These are phyloP conservation scores for Sterrhoptilus dennistouni DNA, from an alignment of 2,113 vertebrate genomes.

Conservation along the genomic window DNA sequence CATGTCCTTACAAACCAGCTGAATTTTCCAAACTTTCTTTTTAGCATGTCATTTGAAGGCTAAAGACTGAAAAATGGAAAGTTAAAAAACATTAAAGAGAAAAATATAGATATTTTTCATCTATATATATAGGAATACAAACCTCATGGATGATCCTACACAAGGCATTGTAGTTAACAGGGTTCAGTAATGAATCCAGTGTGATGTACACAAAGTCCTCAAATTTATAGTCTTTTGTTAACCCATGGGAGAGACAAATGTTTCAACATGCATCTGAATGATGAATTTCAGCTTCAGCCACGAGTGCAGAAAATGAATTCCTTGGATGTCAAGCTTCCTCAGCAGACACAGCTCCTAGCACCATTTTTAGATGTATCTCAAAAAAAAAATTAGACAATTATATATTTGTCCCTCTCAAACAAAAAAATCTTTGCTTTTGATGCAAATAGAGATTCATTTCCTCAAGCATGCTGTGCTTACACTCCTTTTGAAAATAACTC, in stretches of 20 bases:
- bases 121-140: background rate
- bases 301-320: background rate
- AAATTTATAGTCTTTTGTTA: background rate
- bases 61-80: background rate
- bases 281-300: background rate
- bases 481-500: background rate
- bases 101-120: background rate
- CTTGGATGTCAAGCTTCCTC: background rate
- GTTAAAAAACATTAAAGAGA: background rate
- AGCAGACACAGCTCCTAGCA: background rate
- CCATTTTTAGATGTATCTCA: background rate
- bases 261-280: background rate
- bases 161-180: background rate
- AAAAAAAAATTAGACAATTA: background rate
- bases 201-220: background rate
- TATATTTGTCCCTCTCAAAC: background rate
- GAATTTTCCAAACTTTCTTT: background rate
- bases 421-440: background rate
- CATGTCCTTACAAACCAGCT: background rate
- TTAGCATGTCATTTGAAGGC: background rate
- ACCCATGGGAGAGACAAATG: background rate
- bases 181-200: background rate
- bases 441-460: background rate
- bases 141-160: accelerated
- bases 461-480: background rate